Base-by-base conservation (phyloP, 2,888 invertebrate genomes). In the Lomographa bimaculata region DNA sequence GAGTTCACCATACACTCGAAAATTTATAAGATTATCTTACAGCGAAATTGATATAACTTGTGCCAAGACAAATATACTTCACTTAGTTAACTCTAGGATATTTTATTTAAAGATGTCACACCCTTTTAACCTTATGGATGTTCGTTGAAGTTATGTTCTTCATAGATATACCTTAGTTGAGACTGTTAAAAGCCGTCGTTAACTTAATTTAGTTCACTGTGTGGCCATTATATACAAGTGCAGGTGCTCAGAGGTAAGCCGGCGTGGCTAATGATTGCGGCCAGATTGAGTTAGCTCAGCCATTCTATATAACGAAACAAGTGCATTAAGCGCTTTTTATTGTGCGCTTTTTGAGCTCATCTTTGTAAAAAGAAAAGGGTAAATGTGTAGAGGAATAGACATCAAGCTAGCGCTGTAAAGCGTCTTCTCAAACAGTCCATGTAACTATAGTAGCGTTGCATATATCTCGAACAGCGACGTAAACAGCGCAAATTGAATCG, bases 211-310 rank as follows among this genome's bases (percentile, higher is more conserved):
- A 25, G 28, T 42, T 20, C 20, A 39, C 26, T 44, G 18, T 17
- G 21, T 23, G 33, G 27, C 32, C 16, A 39, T 41, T 41, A 37
- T 43, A 19, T 38, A 39, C 34, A 35, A 42, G 48, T 35, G 45
- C 42, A 41, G 53, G 48, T 54, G 40, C 36, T 43, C 26, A 25
- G 41, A 18, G 30, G 30, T 50, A 50, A 51, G 49, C 51, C 44
- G 46, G 40, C 45, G 53, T 42, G 28, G 32, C 50, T 61, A 63
- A 63, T 61, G 49, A 57, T 38, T 35, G 43, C 19, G 27, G 30
- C 34, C 40, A 47, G 38, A 51, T 46, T 43, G 21, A 43, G 34
- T 33, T 39, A 29, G 21, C 38, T 16, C 25, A 33, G 12, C 34
- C 10, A 11, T 17, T 17, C 5, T 20, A 14, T n/a, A 21, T 6